These are phyloP conservation scores for Lottia scabra DNA, from an alignment of 2,888 invertebrate genomes.

Conservation along the genomic window DNA sequence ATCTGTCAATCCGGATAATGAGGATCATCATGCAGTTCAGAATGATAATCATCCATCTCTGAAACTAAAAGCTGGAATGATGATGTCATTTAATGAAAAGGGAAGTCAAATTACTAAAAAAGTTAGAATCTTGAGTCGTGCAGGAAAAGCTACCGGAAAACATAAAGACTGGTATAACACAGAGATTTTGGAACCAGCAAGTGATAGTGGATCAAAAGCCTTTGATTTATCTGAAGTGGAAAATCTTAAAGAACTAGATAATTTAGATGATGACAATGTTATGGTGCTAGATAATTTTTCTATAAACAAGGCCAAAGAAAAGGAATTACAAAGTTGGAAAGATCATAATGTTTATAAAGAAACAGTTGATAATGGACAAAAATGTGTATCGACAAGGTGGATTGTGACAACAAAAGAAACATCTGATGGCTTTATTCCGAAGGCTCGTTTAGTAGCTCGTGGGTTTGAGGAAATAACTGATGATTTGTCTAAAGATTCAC, in stretches of 20 bases:
- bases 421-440: constrained; percentile 1
- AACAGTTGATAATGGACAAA: constrained; percentile 12
- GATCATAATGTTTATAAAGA: constrained; percentile 12
- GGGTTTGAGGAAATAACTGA: constrained; percentile 16
- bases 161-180: constrained; percentile 16
- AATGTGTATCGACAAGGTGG: constrained; percentile 13
- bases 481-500: constrained; percentile 12
- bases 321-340: constrained; percentile 16
- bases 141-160: constrained; percentile 15
- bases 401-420: constrained; percentile 11
- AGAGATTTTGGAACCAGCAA: constrained; percentile 9
- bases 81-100: constrained; percentile 8
- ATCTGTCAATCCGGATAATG: neutral
- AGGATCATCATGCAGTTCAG: neutral
- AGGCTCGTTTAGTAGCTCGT: constrained; percentile 19
- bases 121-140: constrained; percentile 10
- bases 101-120: neutral
- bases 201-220: neutral
- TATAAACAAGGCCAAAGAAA: constrained; percentile 8
- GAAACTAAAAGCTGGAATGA: constrained; percentile 4
- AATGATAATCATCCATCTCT: neutral
- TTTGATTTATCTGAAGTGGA: constrained; percentile 6
- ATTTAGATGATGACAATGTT: neutral
- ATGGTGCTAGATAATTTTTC: constrained; percentile 8
- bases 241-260: neutral